Conservation (phyloP, 2,113 vertebrate genomes). For the Naja naja region DNA sequence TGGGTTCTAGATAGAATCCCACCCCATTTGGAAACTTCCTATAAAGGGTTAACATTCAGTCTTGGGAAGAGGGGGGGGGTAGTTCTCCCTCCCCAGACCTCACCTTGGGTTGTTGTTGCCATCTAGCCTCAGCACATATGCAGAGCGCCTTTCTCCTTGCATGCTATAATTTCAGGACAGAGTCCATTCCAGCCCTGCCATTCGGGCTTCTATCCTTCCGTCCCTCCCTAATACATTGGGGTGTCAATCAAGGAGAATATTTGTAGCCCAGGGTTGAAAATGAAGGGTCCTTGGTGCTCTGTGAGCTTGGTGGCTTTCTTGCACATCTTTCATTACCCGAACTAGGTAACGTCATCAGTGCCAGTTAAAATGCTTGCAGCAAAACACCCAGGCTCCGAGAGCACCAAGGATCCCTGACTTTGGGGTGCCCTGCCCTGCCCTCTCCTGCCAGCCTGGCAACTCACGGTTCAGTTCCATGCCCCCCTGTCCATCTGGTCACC, state of each 20-base stretch:
- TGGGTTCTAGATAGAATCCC: background rate
- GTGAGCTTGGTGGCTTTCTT: too few species aligned
- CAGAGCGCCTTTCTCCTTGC: background rate
- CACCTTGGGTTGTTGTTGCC: background rate
- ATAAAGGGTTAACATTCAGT: background rate
- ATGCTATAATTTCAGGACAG: background rate
- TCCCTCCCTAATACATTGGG: background rate
- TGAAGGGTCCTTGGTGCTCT: too few species aligned
- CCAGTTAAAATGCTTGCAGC: too few species aligned
- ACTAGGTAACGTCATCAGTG: too few species aligned
- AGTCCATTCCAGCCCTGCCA: background rate
- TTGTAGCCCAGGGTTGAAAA: too few species aligned
- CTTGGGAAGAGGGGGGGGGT: background rate
- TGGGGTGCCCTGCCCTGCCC: background rate
- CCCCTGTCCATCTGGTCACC: slow-evolving; percentile 50
- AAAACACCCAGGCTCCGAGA: too few species aligned
- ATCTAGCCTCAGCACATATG: background rate
- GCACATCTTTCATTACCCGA: too few species aligned
- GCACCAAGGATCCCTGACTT: background rate
- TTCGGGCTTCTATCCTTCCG: background rate
- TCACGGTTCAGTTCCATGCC: slow-evolving; percentile 70
- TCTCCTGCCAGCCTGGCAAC: background rate
- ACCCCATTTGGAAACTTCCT: background rate
- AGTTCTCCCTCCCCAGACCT: accelerated
- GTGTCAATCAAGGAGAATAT: too few species aligned